Conservation (phyloP, 2,888 invertebrate genomes). For the Yponomeuta cagnagella region DNA sequence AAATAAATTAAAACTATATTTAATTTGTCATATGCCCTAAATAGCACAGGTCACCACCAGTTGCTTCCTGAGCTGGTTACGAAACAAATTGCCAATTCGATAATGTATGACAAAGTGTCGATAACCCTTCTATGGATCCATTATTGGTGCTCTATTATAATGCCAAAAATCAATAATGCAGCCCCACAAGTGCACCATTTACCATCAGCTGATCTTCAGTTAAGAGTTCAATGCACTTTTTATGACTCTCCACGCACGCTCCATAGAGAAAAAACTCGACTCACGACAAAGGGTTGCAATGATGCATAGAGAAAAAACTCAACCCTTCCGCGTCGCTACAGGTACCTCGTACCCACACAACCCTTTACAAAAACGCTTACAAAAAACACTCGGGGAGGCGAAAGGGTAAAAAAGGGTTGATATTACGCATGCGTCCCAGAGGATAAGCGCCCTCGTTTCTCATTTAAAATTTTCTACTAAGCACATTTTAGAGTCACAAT, state of each 20-base stretch:
- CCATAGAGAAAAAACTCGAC: conserved; percentile 51
- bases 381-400: conserved; percentile 68
- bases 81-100: background rate
- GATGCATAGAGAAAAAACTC: conserved; percentile 60
- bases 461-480: conserved; percentile 37
- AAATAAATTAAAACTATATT: no score
- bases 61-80: background rate
- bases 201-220: conserved; percentile 66
- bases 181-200: conserved; percentile 66
- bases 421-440: conserved; percentile 68
- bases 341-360: conserved; percentile 64
- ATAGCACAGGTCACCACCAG: background rate
- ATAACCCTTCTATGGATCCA: conserved; percentile 13
- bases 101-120: background rate
- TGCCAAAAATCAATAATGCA: conserved; percentile 57
- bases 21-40: background rate
- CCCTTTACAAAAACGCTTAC: conserved; percentile 71
- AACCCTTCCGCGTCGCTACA: conserved; percentile 70
- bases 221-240: conserved; percentile 67
- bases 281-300: conserved; percentile 48
- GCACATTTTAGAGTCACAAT: conserved; percentile 18
- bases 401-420: conserved; percentile 74
- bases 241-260: conserved; percentile 48
- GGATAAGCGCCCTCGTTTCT: conserved; percentile 66
- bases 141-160: conserved; percentile 2